Conservation (phyloP, 2,888 invertebrate species). For the Aethes cnicana region DNA sequence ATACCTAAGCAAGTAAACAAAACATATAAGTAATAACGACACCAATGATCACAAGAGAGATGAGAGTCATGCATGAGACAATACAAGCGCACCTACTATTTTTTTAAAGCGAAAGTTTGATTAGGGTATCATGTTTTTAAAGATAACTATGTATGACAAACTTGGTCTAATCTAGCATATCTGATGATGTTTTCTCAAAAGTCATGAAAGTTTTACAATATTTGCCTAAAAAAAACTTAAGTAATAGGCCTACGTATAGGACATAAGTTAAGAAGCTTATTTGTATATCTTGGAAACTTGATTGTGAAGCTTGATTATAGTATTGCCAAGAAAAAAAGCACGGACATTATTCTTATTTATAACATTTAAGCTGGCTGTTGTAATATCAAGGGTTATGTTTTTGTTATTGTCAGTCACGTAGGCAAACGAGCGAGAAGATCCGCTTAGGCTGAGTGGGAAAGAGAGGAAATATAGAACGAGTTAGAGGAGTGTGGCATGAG, state of each 20-base stretch:
- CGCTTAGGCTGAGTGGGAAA: slow-evolving; percentile 40
- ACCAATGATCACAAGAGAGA: neutral
- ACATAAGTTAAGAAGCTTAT: no score
- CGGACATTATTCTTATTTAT: slow-evolving; percentile 38
- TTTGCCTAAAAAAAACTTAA: neutral
- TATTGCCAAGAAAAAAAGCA: slow-evolving; percentile 37
- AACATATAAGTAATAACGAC: neutral
- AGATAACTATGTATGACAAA: slow-evolving; percentile 12
- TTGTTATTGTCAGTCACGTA: slow-evolving; percentile 80
- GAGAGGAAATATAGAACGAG: slow-evolving; percentile 32
- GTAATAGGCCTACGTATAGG: neutral
- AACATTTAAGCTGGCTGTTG: slow-evolving; percentile 42
- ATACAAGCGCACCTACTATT: slow-evolving; percentile 15
- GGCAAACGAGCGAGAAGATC: slow-evolving; percentile 54
- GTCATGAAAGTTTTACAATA: slow-evolving; percentile 22
- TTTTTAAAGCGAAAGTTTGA: slow-evolving; percentile 8
- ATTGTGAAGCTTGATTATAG: slow-evolving; percentile 38
- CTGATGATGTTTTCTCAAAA: slow-evolving; percentile 22
- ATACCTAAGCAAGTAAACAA: no score
- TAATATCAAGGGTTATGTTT: slow-evolving; percentile 63
- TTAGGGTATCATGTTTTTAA: slow-evolving; percentile 23
- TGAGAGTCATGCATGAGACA: slow-evolving; percentile 1
- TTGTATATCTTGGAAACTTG: no score
- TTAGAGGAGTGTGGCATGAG: slow-evolving; percentile 42
- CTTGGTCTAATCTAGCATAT: slow-evolving; percentile 24